These are phyloP conservation scores for Oscheius onirici DNA, from an alignment of 2,888 invertebrate genomes.

Conservation along the genomic window DNA sequence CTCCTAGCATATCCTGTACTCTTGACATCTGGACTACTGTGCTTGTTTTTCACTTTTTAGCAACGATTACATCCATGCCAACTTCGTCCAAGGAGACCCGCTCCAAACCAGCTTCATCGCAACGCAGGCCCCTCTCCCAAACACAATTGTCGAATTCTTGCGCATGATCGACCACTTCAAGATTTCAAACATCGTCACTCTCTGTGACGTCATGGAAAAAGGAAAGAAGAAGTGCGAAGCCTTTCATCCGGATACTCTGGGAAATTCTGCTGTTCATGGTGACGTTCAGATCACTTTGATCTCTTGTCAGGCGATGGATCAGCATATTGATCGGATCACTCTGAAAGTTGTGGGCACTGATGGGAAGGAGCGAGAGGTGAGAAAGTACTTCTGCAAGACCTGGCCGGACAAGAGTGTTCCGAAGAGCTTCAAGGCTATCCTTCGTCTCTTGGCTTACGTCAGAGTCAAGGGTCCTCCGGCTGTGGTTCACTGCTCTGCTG, in stretches of 20 bases:
- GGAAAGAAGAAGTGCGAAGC: slow-evolving; percentile 34
- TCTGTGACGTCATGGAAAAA: slow-evolving; percentile 28
- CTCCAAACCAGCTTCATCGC: slow-evolving; percentile 22
- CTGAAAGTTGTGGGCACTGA: too few species aligned
- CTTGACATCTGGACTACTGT: too few species aligned
- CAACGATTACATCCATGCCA: too few species aligned
- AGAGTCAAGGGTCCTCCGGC: not conserved
- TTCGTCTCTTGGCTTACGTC: not conserved
- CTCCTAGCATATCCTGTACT: too few species aligned
- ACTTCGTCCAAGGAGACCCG: too few species aligned
- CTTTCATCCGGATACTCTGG: too few species aligned
- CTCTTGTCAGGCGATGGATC: too few species aligned
- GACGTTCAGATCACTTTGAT: too few species aligned
- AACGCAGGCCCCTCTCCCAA: slow-evolving; percentile 27
- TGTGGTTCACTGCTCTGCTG: slow-evolving; percentile 19
- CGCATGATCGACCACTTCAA: slow-evolving; percentile 25
- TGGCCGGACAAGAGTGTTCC: slow-evolving; percentile 15
- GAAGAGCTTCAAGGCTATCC: not conserved
- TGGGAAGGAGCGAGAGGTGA: too few species aligned
- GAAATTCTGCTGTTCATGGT: too few species aligned
- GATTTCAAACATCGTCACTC: slow-evolving; percentile 21
- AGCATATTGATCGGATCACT: too few species aligned
- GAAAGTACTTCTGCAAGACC: slow-evolving; percentile 14
- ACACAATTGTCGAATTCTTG: slow-evolving; percentile 26
- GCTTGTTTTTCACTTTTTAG: too few species aligned